phyloP scores from a whole-genome alignment of 2,797 vertebrate genomes.

The Rhabdophis nuchalis region DNA sequence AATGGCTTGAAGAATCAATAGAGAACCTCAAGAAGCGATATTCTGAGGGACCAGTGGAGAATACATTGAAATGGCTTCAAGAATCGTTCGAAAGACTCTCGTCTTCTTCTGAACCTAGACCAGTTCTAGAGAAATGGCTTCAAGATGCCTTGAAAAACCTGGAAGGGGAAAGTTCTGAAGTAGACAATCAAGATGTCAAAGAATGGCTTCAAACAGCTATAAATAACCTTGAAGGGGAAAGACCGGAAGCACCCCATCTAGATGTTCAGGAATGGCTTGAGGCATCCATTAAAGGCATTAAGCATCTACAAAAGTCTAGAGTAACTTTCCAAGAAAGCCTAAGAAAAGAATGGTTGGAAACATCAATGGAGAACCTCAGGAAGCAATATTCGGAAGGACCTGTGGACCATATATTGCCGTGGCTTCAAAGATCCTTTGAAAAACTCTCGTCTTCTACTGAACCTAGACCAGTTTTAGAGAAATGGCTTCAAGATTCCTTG shows the following conservation, averaged over 20 bases:
- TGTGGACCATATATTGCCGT: not conserved
- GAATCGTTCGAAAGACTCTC: not conserved
- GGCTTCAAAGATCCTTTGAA: not conserved
- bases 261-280: not conserved
- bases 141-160: not conserved
- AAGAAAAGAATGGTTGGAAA: not conserved
- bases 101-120: not conserved
- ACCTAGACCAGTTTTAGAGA: not conserved
- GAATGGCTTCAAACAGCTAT: not conserved
- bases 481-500: not conserved
- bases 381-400: not conserved
- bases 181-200: not conserved
- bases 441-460: not conserved
- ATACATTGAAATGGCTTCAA: not conserved
- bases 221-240: not conserved
- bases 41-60: not conserved
- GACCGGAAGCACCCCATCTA: not conserved
- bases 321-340: too few relatives aligned
- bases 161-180: not conserved
- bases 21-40: not conserved
- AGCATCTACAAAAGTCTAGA: too few relatives aligned
- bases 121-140: not conserved
- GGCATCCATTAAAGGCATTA: not conserved
- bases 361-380: not conserved
- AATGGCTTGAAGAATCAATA: not conserved